These are phyloP conservation scores for Mobula hypostoma DNA, from an alignment of 2,113 vertebrate genomes.

Conservation along the genomic window DNA sequence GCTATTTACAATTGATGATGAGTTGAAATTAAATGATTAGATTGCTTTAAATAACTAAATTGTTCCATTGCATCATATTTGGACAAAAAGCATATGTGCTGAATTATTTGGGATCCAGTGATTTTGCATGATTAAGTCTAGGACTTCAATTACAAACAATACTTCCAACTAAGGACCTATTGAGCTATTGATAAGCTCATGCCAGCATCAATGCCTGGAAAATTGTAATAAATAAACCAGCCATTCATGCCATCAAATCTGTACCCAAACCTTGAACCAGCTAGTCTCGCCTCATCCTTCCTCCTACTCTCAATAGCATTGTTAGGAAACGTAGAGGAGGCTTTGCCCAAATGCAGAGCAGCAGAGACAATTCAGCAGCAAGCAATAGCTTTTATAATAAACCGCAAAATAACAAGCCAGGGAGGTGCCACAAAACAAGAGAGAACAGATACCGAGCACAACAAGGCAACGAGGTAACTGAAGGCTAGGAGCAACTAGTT, in stretches of 20 bases:
- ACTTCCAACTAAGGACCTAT: neutral
- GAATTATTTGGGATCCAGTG: neutral
- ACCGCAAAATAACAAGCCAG: no score
- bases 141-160: neutral
- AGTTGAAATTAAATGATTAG: neutral
- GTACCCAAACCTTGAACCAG: neutral
- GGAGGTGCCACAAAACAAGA: no score
- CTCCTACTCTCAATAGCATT: neutral
- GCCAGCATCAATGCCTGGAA: neutral
- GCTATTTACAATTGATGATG: neutral
- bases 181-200: neutral
- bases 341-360: no score
- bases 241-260: neutral
- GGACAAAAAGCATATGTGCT: neutral
- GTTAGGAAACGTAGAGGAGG: no score
- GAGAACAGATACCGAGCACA: no score
- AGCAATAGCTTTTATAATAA: no score
- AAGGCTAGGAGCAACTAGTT: no score
- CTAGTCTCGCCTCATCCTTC: neutral
- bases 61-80: neutral
- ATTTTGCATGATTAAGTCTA: neutral
- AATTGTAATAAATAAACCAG: neutral
- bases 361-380: no score
- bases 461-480: no score
- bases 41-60: neutral